phyloP scores from a whole-genome alignment of 2,888 invertebrate species.

The Horisme vitalbata region DNA sequence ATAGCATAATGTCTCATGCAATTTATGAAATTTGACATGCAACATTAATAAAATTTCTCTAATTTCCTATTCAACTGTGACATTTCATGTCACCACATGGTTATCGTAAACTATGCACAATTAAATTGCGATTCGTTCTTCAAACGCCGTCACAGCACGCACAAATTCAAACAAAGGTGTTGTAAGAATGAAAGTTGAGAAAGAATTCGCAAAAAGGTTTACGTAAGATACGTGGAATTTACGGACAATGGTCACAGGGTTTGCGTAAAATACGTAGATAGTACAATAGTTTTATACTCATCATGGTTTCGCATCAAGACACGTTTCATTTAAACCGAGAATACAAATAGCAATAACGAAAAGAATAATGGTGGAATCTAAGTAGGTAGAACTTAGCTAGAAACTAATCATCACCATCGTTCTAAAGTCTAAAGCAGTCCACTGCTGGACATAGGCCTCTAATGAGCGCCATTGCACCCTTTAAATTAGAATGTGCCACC shows the following conservation, averaged over 20 bases:
- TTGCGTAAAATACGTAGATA: conserved; percentile 40
- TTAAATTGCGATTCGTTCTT: conserved; percentile 21
- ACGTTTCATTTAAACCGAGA: too few relatives aligned
- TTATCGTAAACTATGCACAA: conserved; percentile 6
- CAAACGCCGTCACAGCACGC: conserved; percentile 37
- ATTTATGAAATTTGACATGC: conserved; percentile 1
- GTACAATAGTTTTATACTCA: too few relatives aligned
- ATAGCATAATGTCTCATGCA: too few relatives aligned
- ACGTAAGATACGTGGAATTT: conserved; percentile 46
- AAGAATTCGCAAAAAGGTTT: conserved; percentile 50
- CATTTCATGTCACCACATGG: conserved; percentile 5
- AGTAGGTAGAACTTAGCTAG: too few relatives aligned
- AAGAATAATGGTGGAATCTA: too few relatives aligned
- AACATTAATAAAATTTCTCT: conserved; percentile 1
- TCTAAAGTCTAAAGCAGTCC: too few relatives aligned
- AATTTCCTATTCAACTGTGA: conserved; percentile 6
- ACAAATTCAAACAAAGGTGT: conserved; percentile 44
- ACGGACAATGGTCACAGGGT: conserved; percentile 34
- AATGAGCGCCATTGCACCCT: too few relatives aligned
- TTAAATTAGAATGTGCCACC: too few relatives aligned
- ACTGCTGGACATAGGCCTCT: too few relatives aligned
- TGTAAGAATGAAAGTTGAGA: conserved; percentile 58
- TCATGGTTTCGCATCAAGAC: too few relatives aligned
- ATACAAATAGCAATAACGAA: too few relatives aligned
- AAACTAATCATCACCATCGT: too few relatives aligned